Evolutionary conservation across 2,797 vertebrate genomes (phyloP).

Genomic region (Margarornis squamiger): DNA sequence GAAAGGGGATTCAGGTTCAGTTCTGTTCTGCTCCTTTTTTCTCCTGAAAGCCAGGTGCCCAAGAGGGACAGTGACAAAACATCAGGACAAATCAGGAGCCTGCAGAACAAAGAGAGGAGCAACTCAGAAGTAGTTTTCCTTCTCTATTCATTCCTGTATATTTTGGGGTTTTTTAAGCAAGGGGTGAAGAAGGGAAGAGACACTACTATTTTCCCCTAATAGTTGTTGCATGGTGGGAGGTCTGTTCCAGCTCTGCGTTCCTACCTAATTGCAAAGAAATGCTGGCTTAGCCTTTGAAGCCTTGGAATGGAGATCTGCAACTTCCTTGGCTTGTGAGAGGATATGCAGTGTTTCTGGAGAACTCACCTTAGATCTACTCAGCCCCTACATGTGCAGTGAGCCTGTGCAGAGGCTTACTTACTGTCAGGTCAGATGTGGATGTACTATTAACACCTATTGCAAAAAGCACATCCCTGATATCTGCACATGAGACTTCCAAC

Average conservation of each 20-base stretch:
- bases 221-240: neutral
- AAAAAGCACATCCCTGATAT: neutral
- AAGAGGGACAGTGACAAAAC: neutral
- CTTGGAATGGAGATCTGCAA: neutral
- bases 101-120: neutral
- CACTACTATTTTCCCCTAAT: neutral
- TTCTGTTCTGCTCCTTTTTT: neutral
- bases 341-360: neutral
- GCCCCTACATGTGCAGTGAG: neutral
- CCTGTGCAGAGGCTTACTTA: neutral
- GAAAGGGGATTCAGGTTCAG: neutral
- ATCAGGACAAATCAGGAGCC: neutral
- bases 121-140: neutral
- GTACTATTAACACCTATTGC: neutral
- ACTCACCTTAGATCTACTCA: neutral
- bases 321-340: neutral
- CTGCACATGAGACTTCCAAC: neutral
- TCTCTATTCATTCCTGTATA: neutral
- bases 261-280: slow-evolving; percentile 5
- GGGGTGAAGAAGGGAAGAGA: neutral
- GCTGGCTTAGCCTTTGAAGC: neutral
- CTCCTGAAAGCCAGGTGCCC: neutral
- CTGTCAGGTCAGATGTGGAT: neutral
- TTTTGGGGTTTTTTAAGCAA: neutral
- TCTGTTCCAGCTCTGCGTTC: neutral